Base-by-base conservation (phyloP, 1,140 invertebrate genomes). In the Dinoponera quadriceps region DNA sequence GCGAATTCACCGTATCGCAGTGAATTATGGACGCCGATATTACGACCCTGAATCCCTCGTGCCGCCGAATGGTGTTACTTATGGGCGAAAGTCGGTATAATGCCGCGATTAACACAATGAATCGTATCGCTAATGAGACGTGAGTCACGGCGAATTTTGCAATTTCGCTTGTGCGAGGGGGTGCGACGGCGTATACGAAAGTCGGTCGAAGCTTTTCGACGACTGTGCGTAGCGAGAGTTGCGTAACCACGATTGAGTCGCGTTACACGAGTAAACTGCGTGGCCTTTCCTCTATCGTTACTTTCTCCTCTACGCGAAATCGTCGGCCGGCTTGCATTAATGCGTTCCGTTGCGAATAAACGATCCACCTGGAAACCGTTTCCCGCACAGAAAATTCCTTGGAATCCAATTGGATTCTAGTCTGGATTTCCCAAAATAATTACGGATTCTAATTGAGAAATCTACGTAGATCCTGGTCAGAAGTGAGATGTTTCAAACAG, bases 21-120 rank as follows among this genome's bases (percentile, higher is more conserved):
- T 65, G 83, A 82, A 85, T 86, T 57, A 77, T n/a, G n/a, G 55
- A 73, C 33, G 13, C 20, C 60, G 44, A 44, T 69, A 60, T 49
- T 38, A 49, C 75, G 54, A 73, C 38, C 62, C 22, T 68, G 49
- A 63, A 86, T 73, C 44, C 5, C 44, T 3, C 59, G 13, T 44
- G 18, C 71, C 44, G 29, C 49, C 60, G 63, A 68, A 44, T 22
- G 22, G 29, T 22, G 57, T 82, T 82, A 54, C 33, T 72, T 55
- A 86, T 63, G 49, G 25, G 0, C 22, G 84, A 62, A 57, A 49
- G 75, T 29, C 51, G 71, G 51, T 57, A 80, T 57, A 80, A 69
- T 48, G 9, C 9, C 51, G 33, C 22, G 44, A 78, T 69, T 78
- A 69, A 78, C 33, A 55, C 63, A 69, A 78, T 69, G 63, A 57